Percentiles rank a stretch among this genome's conserved stretches.
Conservation (phyloP, 2,888 invertebrate species). For the Idaea straminata region DNA sequence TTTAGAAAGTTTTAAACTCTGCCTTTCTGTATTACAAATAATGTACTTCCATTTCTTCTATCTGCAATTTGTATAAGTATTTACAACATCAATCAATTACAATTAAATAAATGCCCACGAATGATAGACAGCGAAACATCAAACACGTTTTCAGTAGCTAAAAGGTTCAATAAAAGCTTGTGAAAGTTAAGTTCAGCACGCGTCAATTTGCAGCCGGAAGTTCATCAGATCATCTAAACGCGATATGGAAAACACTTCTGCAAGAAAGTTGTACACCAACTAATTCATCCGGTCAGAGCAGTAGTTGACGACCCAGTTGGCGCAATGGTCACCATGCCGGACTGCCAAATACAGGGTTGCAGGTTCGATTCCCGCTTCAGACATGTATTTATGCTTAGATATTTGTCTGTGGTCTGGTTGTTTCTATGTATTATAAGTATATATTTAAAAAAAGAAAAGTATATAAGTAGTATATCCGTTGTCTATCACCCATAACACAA, state of each 20-base stretch:
- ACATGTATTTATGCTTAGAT: too few species aligned
- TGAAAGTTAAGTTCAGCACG: background rate
- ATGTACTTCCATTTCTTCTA: background rate
- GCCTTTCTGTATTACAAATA: background rate
- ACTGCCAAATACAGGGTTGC: too few species aligned
- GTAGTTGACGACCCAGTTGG: too few species aligned
- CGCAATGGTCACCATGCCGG: too few species aligned
- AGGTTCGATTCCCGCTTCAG: too few species aligned
- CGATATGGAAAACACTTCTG: background rate
- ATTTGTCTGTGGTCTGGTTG: too few species aligned
- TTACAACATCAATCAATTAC: slow-evolving; percentile 1
- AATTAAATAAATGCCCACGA: background rate
- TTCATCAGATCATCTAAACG: background rate
- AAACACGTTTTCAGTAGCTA: background rate
- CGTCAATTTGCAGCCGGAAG: slow-evolving; percentile 1
- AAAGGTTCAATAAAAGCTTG: background rate
- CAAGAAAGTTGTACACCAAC: background rate
- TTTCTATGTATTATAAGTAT: too few species aligned
- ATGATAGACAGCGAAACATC: background rate
- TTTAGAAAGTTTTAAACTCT: background rate
- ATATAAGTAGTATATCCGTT: too few species aligned
- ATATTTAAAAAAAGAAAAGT: too few species aligned
- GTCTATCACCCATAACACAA: too few species aligned
- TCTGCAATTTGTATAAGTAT: background rate
- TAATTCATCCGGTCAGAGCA: background rate